Base-by-base conservation (phyloP, 1,140 invertebrate species). In the Drosophila arawakana region DNA sequence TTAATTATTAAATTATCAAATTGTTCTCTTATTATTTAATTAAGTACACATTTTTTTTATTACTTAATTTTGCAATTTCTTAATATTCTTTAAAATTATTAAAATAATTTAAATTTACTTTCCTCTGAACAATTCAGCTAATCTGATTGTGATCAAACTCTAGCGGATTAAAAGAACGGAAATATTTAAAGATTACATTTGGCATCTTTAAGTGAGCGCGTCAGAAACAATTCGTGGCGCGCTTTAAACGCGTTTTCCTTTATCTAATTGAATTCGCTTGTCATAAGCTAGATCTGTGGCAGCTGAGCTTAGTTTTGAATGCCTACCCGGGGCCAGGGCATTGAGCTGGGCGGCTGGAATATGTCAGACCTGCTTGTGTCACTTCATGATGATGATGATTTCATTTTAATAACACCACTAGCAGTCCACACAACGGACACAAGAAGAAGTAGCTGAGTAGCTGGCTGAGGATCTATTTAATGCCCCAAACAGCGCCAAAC, bases 341-440 rank as follows among this genome's bases (percentile, higher is more conserved):
- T 44, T 57, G 37, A 15, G 49, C 34, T 35, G 47, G 21, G 9
- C 18, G 34, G 49, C 34, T 43, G 47, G 21, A 3, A 47, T 8
- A 10, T 57, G 39, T 25, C 13, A 39, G 57, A 47, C 60, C 60
- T 59, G 69, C 69, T 74, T 80, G 61, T 84, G 81, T 84, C 81
- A 84, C 81, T 77, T 78, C 81, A 68, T 80, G 81, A 84, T 84
- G 81, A 84, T 85, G 81, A 84, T 84, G 81, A 84, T 84, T 84
- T 84, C 81, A 84, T 84, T 84, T 84, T 84, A 84, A 84, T 84
- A 84, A 84, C 77, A 84, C 81, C 77, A 84, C 81, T 84, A 73
- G 81, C 62, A 62, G 76, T 57, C 54, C 35, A 58, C 39, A 50
- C 21, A 61, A 49, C 43, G 15, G 18, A 21, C 25, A 7, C 55